These are phyloP conservation scores for Luffia ferchaultella DNA, from an alignment of 2,888 invertebrate genomes.

Conservation along the genomic window DNA sequence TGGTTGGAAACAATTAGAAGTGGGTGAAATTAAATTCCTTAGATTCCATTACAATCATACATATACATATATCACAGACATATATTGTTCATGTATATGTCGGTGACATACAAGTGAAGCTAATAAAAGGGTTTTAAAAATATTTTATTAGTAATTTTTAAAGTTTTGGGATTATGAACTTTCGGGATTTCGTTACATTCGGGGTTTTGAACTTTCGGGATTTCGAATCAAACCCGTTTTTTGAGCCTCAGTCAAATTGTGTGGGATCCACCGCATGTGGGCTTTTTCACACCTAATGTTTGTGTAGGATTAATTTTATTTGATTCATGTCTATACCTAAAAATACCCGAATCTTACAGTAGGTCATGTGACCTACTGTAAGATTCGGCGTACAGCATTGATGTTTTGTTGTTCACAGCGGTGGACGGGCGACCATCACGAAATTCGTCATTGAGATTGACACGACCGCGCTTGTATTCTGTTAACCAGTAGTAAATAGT, in stretches of 20 bases:
- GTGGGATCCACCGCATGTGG: conserved; percentile 1
- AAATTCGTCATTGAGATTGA: conserved; percentile 2
- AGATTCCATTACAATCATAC: no score
- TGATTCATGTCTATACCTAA: conserved; percentile 2
- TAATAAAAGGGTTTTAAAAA: no score
- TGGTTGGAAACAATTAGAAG: no score
- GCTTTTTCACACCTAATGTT: neutral
- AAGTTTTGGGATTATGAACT: no score
- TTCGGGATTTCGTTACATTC: no score
- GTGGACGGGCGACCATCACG: neutral
- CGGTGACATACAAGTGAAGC: no score
- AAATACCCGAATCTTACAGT: neutral
- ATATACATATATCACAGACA: no score
- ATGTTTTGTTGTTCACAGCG: neutral
- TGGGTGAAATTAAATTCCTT: no score
- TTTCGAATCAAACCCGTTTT: no score
- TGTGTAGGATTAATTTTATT: conserved; percentile 1
- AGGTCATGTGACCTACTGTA: neutral
- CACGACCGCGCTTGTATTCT: conserved; percentile 1
- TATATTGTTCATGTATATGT: no score
- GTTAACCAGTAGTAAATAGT: neutral
- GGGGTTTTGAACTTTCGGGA: no score
- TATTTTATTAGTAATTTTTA: no score
- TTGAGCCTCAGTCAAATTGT: conserved; percentile 2
- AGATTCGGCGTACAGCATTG: neutral